These are phyloP conservation scores for Oscheius sp. DNA, from an alignment of 2,888 invertebrate species.

Conservation along the genomic window DNA sequence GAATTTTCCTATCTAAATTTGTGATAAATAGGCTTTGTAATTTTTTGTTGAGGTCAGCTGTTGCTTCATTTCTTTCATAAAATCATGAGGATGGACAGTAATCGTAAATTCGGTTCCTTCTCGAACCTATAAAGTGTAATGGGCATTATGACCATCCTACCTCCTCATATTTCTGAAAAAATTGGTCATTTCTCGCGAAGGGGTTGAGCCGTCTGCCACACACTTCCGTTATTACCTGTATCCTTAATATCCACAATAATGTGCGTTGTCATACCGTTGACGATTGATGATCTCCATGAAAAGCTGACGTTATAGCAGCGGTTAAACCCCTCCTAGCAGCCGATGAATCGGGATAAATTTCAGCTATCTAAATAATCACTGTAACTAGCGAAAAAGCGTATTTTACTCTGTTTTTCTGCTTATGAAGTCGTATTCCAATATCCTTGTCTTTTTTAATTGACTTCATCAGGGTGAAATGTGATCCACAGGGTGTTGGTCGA, in stretches of 20 bases:
- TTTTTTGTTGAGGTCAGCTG: constrained; percentile 9
- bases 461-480: neutral
- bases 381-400: too few relatives aligned
- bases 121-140: neutral
- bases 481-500: constrained; percentile 17
- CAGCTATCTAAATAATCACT: neutral
- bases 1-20: neutral
- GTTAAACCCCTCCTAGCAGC: constrained; percentile 9
- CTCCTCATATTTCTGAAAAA: constrained; percentile 10
- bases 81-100: constrained; percentile 24
- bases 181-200: constrained; percentile 23
- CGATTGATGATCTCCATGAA: constrained; percentile 20
- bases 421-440: constrained; percentile 19
- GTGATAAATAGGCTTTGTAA: constrained; percentile 10
- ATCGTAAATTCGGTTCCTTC: constrained; percentile 21
- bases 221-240: constrained; percentile 25
- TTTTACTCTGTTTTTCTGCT: constrained; percentile 21
- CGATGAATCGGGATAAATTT: constrained; percentile 8
- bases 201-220: constrained; percentile 21
- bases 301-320: constrained; percentile 2
- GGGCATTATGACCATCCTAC: neutral
- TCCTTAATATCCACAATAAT: neutral
- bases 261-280: neutral
- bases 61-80: constrained; percentile 17
- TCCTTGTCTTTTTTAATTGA: constrained; percentile 14